Conservation (phyloP, 2,113 vertebrate genomes). For the Porphyrio hochstetteri region DNA sequence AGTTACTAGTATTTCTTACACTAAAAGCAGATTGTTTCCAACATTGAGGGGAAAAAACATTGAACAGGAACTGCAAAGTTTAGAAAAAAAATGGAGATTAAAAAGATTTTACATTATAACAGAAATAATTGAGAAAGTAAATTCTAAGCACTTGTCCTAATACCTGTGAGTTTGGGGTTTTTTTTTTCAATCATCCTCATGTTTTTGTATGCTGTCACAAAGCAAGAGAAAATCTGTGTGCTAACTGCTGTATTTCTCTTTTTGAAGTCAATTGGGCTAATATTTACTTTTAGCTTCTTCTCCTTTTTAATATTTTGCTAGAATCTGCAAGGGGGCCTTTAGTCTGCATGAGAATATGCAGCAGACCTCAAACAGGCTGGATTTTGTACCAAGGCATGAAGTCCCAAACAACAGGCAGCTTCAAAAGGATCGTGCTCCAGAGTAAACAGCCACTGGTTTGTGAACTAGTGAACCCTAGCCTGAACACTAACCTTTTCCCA, state of each 20-base stretch:
- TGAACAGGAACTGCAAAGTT: background rate
- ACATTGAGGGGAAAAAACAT: background rate
- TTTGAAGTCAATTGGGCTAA: background rate
- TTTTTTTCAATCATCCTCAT: background rate
- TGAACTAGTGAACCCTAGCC: background rate
- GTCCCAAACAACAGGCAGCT: background rate
- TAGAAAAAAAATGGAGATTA: background rate
- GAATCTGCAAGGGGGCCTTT: background rate
- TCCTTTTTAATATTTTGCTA: background rate
- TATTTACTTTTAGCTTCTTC: background rate
- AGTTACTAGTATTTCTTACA: background rate
- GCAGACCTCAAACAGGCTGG: background rate
- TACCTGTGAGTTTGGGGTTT: background rate
- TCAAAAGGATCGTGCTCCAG: fast-evolving
- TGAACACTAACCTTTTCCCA: background rate
- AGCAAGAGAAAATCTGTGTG: background rate
- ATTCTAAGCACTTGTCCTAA: background rate
- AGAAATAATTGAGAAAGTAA: background rate
- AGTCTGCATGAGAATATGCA: background rate
- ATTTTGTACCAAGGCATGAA: background rate
- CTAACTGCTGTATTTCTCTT: background rate
- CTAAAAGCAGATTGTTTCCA: background rate
- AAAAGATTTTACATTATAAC: background rate
- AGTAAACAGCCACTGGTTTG: background rate
- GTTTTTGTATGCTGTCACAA: background rate